A percentile compares a stretch with the other conserved stretches of the same genome.
These are phyloP conservation scores for Enteromius mattozi DNA, from an alignment of 2,797 vertebrate genomes.

Conservation along the genomic window DNA sequence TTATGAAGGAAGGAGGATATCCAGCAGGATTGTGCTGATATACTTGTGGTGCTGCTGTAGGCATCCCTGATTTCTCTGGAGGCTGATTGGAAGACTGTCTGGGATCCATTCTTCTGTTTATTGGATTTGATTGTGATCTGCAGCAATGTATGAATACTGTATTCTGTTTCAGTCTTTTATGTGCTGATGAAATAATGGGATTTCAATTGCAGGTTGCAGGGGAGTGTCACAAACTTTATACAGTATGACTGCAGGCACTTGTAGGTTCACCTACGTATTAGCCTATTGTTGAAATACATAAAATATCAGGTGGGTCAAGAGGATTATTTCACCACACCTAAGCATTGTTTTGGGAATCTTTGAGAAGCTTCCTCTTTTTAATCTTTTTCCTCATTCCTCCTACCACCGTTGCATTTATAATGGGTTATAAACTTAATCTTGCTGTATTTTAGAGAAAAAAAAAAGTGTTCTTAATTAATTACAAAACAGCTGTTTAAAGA, in stretches of 20 bases:
- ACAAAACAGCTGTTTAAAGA: background rate
- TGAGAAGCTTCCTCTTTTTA: background rate
- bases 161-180: background rate
- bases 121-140: background rate
- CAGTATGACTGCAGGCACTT: background rate
- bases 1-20: conserved; percentile 34
- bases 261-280: background rate
- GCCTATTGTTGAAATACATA: background rate
- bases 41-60: background rate
- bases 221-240: background rate
- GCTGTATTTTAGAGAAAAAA: background rate
- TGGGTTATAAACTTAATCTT: background rate
- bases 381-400: background rate
- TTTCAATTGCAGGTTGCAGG: background rate
- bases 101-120: conserved; percentile 67
- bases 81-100: conserved; percentile 34
- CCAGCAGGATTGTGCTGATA: conserved; percentile 21
- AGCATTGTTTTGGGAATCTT: background rate
- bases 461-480: background rate
- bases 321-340: background rate
- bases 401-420: too few relatives aligned
- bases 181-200: background rate
- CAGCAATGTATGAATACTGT: background rate
- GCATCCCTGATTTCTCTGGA: conserved; percentile 62
- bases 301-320: background rate